Base-by-base conservation (phyloP, 2,888 invertebrate genomes). In the Matsumyia berberina region DNA sequence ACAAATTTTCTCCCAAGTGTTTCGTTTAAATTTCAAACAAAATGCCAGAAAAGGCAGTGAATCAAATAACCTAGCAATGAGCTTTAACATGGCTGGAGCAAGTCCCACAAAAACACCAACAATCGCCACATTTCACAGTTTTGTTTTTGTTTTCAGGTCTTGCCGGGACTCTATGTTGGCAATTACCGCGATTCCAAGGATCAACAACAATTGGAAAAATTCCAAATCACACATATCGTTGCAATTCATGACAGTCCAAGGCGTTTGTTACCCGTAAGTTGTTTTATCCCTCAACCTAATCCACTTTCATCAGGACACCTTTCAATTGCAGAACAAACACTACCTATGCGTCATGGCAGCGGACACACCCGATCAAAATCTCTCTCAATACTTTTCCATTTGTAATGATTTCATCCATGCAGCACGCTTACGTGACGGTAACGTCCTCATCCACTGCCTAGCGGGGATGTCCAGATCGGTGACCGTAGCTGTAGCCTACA, bases 391-490 rank as follows among this genome's bases (percentile, higher is more conserved):
- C 93, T 98, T 99, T 92, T 94, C 97, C 51, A 92, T 97, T 87
- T 98, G 97, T 93, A 98, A 98, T 93, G 98, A 99, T 91, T 99
- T 99, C 91, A 98, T 99, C 88, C 99, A 99, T 91, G 95, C 96
- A 0, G 98, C 98, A 1, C 94, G 99, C 37, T 93, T 97, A 29
- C 93, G 96, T 72, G 97, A 97, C 79, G 98, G 98, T 60, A 96
- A 96, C 91, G 97, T 97, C 46, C 94, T 99, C 29, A 97, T 99
- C 88, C 99, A 99, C 92, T 99, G 99, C 92, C 93, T 99, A 90
- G 99, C 98, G 17, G 99, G 99, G 33, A 98, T 99, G 95, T 98
- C 98, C 0, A 95, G 99, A 19, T 98, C 98, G 89, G 98, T 98
- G 87, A 98, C 99, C 0, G 96, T 99, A 67, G 97, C 97, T 0